Percentiles rank a stretch among this genome's conserved stretches.
Conservation (phyloP, 2,888 invertebrate species). For the Calameuta pallipes region DNA sequence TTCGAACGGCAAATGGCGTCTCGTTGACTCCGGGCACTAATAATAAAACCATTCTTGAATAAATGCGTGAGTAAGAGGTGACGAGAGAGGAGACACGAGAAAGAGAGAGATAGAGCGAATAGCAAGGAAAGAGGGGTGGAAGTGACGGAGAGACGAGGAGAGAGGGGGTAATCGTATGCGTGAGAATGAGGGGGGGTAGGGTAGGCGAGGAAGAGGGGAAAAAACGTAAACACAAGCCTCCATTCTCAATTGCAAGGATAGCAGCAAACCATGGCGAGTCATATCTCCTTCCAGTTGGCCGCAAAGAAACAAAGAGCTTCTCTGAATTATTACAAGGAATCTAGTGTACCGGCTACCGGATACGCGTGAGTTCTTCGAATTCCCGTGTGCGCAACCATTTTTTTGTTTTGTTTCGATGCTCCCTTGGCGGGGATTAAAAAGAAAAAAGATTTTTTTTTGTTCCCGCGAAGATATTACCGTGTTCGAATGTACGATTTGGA, state of each 20-base stretch:
- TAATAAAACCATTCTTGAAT: not conserved
- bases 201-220: not conserved
- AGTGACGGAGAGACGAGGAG: not conserved
- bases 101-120: not conserved
- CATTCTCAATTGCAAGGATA: not conserved
- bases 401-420: not conserved
- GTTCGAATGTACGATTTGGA: not conserved
- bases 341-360: not conserved
- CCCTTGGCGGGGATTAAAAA: not conserved
- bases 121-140: not conserved
- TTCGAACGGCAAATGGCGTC: not conserved
- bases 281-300: not conserved
- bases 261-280: not conserved
- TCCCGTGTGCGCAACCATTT: not conserved
- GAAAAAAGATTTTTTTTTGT: not conserved
- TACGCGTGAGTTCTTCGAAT: not conserved
- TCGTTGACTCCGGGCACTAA: not conserved
- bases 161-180: not conserved
- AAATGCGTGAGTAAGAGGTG: not conserved
- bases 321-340: not conserved
- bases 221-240: not conserved
- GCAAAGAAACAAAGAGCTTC: not conserved
- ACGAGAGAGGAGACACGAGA: not conserved
- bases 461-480: not conserved
- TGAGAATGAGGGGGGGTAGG: not conserved